phyloP scores from a whole-genome alignment of 2,888 invertebrate species.

The Eurytoma adleriae region DNA sequence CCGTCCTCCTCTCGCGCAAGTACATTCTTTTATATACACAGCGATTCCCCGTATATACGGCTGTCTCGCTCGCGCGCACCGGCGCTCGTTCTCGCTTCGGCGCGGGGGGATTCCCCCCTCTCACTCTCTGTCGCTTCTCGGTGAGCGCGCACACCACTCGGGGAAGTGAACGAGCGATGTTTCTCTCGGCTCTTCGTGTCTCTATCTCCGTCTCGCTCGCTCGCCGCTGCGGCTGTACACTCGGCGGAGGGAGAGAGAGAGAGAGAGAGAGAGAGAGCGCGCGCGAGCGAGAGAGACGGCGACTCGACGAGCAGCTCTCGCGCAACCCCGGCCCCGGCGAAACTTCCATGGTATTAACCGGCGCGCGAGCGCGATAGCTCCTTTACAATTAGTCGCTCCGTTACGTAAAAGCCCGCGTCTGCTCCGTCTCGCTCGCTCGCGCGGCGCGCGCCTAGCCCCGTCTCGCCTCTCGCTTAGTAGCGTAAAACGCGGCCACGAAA shows the following conservation, averaged over 20 bases:
- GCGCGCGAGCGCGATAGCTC: constrained; percentile 74
- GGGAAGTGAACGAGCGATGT: constrained; percentile 41
- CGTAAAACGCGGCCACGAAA: constrained; percentile 51
- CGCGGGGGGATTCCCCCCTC: constrained; percentile 14
- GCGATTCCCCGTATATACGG: not conserved
- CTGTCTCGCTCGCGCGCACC: constrained; percentile 12
- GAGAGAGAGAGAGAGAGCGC: too few relatives aligned
- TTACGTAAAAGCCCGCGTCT: constrained; percentile 71
- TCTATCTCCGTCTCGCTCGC: constrained; percentile 16
- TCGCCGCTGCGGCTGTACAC: not conserved
- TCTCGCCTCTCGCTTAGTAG: constrained; percentile 28
- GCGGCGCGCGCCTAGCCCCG: not conserved
- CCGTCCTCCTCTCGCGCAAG: constrained; percentile 17
- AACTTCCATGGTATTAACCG: constrained; percentile 72
- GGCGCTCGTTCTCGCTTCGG: not conserved
- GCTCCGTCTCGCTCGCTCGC: constrained; percentile 42
- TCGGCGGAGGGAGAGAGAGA: too few relatives aligned
- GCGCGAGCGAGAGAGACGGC: not conserved
- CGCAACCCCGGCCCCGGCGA: constrained; percentile 60
- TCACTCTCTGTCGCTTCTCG: constrained; percentile 21
- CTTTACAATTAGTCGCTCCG: constrained; percentile 75
- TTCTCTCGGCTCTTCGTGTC: constrained; percentile 35
- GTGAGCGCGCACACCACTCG: not conserved
- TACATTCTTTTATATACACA: constrained; percentile 20
- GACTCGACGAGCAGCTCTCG: constrained; percentile 9